Evolutionary conservation across 2,888 invertebrate species (phyloP), one percentile per base, ranked within the genome.

Genomic region (Onchidella celtica): DNA sequence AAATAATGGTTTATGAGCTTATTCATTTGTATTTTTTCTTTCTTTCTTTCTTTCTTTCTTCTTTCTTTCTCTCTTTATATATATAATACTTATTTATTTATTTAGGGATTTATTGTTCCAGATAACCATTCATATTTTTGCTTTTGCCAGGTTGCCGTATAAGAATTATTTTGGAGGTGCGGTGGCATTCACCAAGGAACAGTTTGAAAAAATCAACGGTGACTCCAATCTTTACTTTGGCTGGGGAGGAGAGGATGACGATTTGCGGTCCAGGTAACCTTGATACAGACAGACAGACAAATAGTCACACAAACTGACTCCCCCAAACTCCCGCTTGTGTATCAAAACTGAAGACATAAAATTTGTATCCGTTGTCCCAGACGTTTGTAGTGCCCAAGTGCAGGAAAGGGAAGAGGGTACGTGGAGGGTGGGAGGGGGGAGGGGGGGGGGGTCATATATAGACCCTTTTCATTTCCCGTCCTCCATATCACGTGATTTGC

Each of bases 241-340:
- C 55, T 77, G 77, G 77, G 77, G 77, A 66, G 77, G 68, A 1
- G 77, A 77, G 17, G 77, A 77, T n/a, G 77, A 77, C 9, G 77
- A 77, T 21, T 17, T 77, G 32, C 32, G 40, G 24, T 36, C 24
- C 6, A 77, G 77, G 77, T 77, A 9, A n/a, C n/a, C n/a, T n/a
- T n/a, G n/a, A n/a, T n/a, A n/a, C n/a, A n/a, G n/a, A n/a, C n/a
- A n/a, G n/a, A n/a, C n/a, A n/a, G n/a, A n/a, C n/a, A n/a, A n/a
- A n/a, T n/a, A n/a, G n/a, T n/a, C n/a, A n/a, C n/a, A n/a, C n/a
- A n/a, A n/a, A n/a, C n/a, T 4, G 59, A 55, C 11, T 55, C 11
- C 55, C 11, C 55, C 17, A 17, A 14, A 11, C 55, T 11, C 6
- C 32, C 32, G 29, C 29, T 66, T 17, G 27, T 29, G 32, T 29